Percentiles rank a stretch among this genome's conserved stretches.
Evolutionary conservation across 1,140 invertebrate species (phyloP).

Genomic region (Calliopsis andreniformis): DNA sequence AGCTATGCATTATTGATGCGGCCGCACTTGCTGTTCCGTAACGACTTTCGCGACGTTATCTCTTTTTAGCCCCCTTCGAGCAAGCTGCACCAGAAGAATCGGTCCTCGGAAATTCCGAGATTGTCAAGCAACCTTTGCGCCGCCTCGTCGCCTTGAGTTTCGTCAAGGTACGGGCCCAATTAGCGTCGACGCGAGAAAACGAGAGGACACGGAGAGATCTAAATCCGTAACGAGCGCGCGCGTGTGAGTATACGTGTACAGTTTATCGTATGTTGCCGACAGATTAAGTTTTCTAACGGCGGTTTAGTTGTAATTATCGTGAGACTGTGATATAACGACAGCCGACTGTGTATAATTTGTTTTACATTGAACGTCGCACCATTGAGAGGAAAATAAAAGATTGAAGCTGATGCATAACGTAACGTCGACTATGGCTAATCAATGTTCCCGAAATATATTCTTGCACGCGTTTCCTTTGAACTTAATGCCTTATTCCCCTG

Average conservation of each 20-base stretch:
- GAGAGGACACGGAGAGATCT: not conserved
- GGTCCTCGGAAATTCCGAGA: slow-evolving; percentile 37
- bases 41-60: slow-evolving; percentile 22
- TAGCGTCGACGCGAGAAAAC: slow-evolving; percentile 37
- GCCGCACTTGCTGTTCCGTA: slow-evolving; percentile 22
- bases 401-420: slow-evolving; percentile 49
- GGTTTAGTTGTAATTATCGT: slow-evolving; percentile 72
- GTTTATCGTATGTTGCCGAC: slow-evolving; percentile 42
- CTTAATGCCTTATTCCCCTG: not conserved
- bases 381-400: slow-evolving; percentile 61
- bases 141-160: slow-evolving; percentile 26
- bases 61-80: slow-evolving; percentile 6
- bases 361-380: slow-evolving; percentile 61
- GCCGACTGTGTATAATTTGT: slow-evolving; percentile 71
- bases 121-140: slow-evolving; percentile 33
- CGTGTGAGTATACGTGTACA: slow-evolving; percentile 19
- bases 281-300: slow-evolving; percentile 62
- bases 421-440: slow-evolving; percentile 3
- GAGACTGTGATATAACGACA: slow-evolving; percentile 71
- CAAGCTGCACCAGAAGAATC: slow-evolving; percentile 23
- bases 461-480: not conserved
- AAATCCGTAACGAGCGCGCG: slow-evolving; percentile 13
- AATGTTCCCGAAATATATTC: slow-evolving; percentile 35
- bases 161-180: slow-evolving; percentile 33
- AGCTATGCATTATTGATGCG: slow-evolving; percentile 50